phyloP scores from a whole-genome alignment of 53 echinoderm and acorn worm species.

The Hippasteria phrygiana region DNA sequence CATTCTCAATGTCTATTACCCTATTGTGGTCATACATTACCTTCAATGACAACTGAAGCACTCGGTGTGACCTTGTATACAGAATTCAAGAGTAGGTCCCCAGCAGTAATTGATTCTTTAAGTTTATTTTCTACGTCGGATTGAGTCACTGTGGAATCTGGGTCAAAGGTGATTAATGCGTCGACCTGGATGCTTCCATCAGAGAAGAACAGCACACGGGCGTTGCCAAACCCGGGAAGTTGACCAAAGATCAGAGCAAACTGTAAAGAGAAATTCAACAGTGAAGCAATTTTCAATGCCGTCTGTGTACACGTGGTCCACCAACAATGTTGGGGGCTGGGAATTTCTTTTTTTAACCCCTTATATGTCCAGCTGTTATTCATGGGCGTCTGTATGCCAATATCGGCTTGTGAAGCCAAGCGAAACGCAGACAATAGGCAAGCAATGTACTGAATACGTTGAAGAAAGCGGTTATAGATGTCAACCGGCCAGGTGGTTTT shows the following conservation, averaged over 20 bases:
- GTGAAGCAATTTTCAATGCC: background rate
- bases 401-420: too few species aligned
- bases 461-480: too few species aligned
- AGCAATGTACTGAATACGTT: too few species aligned
- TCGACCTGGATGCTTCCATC: slow-evolving; percentile 26
- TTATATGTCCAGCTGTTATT: too few species aligned
- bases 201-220: background rate
- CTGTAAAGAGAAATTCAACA: slow-evolving; percentile 20
- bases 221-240: slow-evolving; percentile 7
- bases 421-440: too few species aligned
- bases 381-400: too few species aligned
- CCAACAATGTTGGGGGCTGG: background rate
- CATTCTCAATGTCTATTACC: background rate
- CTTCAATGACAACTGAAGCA: background rate
- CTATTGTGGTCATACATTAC: background rate
- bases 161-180: background rate
- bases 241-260: background rate
- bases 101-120: background rate
- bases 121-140: background rate
- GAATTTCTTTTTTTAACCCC: too few species aligned
- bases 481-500: too few species aligned
- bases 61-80: background rate
- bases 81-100: background rate
- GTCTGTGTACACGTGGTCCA: too few species aligned
- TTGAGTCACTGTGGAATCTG: slow-evolving; percentile 21